These are phyloP conservation scores for Cantharis rustica DNA, from an alignment of 2,888 invertebrate genomes.

Conservation along the genomic window DNA sequence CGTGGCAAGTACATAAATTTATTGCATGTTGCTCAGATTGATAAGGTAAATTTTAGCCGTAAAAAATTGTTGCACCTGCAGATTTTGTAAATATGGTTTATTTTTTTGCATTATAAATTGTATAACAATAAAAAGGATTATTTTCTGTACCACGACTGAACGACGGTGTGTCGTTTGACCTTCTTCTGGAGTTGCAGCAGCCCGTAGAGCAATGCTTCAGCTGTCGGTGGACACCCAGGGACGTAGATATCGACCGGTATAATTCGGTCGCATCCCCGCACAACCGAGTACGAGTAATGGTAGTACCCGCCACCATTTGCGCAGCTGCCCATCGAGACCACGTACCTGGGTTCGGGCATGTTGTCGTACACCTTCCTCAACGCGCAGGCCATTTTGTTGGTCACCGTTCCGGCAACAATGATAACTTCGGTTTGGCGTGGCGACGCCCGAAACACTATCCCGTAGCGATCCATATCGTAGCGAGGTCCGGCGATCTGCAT, in stretches of 20 bases:
- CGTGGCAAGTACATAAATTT: background rate
- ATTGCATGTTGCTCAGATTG: background rate
- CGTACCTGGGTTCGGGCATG: conserved; percentile 73
- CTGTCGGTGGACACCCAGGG: conserved; percentile 93
- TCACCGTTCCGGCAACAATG: conserved; percentile 68
- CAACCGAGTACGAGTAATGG: conserved; percentile 77
- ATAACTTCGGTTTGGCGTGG: conserved; percentile 68
- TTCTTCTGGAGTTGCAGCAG: conserved; percentile 86
- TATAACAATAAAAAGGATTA: conserved; percentile 22
- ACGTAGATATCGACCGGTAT: conserved; percentile 89
- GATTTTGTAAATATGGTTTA: too few species aligned
- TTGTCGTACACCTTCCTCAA: conserved; percentile 65
- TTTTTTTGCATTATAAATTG: too few species aligned
- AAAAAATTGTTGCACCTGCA: background rate
- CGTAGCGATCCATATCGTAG: conserved; percentile 70
- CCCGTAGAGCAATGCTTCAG: conserved; percentile 87
- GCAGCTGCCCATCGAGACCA: conserved; percentile 79
- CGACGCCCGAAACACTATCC: conserved; percentile 68
- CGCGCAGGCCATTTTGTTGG: conserved; percentile 73
- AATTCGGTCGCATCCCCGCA: conserved; percentile 75
- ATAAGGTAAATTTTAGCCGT: background rate
- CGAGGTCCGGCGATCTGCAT: conserved; percentile 71
- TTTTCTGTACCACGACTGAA: conserved; percentile 56
- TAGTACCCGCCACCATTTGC: conserved; percentile 80
- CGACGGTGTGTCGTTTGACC: conserved; percentile 72